These are phyloP conservation scores for Ostrea denselamellosa DNA, from an alignment of 1,140 invertebrate genomes.

Conservation along the genomic window DNA sequence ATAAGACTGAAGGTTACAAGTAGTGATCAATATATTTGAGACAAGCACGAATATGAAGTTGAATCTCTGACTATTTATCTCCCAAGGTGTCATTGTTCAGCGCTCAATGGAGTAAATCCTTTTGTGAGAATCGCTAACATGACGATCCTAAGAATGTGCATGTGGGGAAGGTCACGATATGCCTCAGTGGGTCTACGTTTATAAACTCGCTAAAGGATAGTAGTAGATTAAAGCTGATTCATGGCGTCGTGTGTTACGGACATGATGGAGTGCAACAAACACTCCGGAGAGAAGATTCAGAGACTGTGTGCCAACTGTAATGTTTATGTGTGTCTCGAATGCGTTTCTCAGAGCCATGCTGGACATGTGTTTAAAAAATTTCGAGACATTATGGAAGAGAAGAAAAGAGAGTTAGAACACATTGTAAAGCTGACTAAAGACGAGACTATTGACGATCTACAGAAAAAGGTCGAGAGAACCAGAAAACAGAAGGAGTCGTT, in stretches of 20 bases:
- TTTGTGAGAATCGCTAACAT: neutral
- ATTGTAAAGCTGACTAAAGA: conserved; percentile 13
- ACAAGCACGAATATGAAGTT: no score
- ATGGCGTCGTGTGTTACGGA: conserved; percentile 23
- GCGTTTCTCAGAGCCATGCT: conserved; percentile 33
- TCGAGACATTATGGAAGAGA: conserved; percentile 21
- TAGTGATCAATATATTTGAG: no score
- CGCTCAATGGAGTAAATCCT: neutral
- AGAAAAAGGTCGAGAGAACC: conserved; percentile 22
- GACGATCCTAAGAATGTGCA: neutral
- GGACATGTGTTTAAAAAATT: conserved; percentile 30
- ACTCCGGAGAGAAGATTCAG: neutral
- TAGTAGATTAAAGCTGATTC: neutral
- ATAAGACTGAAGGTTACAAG: neutral
- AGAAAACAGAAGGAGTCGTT: neutral
- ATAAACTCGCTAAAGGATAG: neutral
- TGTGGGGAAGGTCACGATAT: neutral
- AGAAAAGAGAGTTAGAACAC: conserved; percentile 28
- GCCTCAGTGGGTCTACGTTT: neutral
- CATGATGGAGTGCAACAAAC: conserved; percentile 9
- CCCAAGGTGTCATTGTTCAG: neutral
- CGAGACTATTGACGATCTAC: conserved; percentile 10
- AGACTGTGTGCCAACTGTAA: conserved; percentile 18
- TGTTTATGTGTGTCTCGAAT: conserved; percentile 20
- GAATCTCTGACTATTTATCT: neutral